Conservation (phyloP, 2,888 invertebrate genomes). For the Zhengitettix transpicula region DNA sequence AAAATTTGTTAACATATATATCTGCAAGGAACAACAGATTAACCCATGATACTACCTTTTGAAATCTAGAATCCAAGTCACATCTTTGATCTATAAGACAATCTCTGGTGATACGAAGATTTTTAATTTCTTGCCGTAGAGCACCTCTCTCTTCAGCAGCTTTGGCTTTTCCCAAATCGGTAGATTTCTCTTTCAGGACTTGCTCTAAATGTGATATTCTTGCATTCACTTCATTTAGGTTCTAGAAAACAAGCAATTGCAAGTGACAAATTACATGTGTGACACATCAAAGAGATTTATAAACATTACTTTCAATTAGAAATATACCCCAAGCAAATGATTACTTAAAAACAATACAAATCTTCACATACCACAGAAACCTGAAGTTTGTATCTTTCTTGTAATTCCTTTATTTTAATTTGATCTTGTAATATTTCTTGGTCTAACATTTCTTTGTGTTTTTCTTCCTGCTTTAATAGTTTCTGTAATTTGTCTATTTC, state of each 20-base stretch:
- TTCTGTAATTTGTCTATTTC: constrained; percentile 58
- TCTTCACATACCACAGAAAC: no score
- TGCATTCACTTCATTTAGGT: constrained; percentile 37
- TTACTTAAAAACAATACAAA: no score
- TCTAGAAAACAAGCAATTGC: no score
- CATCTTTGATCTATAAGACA: constrained; percentile 59
- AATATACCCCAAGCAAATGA: no score
- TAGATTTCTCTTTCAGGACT: constrained; percentile 51
- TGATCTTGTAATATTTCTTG: constrained; percentile 39
- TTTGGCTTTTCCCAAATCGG: constrained; percentile 42
- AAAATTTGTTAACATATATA: no score
- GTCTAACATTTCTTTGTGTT: constrained; percentile 49
- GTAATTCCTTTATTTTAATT: constrained; percentile 26
- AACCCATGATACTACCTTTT: constrained; percentile 26
- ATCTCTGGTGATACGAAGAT: constrained; percentile 60
- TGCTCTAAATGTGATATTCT: constrained; percentile 51
- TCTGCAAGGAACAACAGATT: no score
- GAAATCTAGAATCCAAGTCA: constrained; percentile 54
- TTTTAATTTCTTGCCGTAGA: constrained; percentile 61
- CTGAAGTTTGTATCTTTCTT: constrained; percentile 23
- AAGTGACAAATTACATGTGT: no score
- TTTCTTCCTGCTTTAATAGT: constrained; percentile 56
- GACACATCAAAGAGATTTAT: no score
- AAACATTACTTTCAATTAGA: no score
- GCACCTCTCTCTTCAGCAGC: constrained; percentile 41